A percentile compares a stretch with the other conserved stretches of the same genome.
phyloP scores from a whole-genome alignment of 2,797 vertebrate species.

The Peromyscus eremicus region DNA sequence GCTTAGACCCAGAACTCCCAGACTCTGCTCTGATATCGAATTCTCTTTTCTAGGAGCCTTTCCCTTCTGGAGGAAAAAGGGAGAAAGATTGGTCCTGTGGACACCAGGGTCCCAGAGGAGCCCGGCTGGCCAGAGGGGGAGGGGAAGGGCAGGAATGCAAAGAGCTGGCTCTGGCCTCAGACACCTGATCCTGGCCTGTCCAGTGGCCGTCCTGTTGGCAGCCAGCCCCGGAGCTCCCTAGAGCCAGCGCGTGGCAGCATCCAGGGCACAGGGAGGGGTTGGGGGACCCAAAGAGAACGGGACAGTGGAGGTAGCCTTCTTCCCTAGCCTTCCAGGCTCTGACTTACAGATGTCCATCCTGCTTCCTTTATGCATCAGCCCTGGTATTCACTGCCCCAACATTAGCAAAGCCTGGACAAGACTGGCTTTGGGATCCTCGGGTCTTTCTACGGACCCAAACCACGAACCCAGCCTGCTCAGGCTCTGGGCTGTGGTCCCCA shows the following conservation, averaged over 20 bases:
- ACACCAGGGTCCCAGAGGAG: constrained; percentile 73
- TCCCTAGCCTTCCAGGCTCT: not conserved
- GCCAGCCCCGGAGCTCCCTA: constrained; percentile 73
- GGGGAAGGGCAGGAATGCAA: constrained; percentile 77
- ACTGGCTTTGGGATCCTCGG: not conserved
- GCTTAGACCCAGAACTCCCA: not conserved
- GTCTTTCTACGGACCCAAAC: not conserved
- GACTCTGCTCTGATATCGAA: not conserved
- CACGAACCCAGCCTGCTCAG: not conserved
- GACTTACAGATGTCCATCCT: not conserved
- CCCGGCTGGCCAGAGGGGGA: constrained; percentile 57
- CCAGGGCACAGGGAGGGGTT: constrained; percentile 72
- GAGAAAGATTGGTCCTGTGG: constrained; percentile 54
- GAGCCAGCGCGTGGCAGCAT: constrained; percentile 83
- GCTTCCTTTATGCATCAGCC: not conserved
- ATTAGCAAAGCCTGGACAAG: not conserved
- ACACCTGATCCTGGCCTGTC: constrained; percentile 84
- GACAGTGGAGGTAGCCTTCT: constrained; percentile 2
- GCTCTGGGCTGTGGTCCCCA: not conserved
- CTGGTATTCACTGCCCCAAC: not conserved
- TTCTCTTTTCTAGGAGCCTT: constrained; percentile 50
- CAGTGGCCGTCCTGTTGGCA: constrained; percentile 82
- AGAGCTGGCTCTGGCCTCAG: constrained; percentile 77
- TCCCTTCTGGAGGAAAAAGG: constrained; percentile 36
- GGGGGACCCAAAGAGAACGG: not conserved